Percentiles rank a stretch among this genome's conserved stretches.
Conservation (phyloP, 1,140 invertebrate genomes). For the Archivesica marissinica region DNA sequence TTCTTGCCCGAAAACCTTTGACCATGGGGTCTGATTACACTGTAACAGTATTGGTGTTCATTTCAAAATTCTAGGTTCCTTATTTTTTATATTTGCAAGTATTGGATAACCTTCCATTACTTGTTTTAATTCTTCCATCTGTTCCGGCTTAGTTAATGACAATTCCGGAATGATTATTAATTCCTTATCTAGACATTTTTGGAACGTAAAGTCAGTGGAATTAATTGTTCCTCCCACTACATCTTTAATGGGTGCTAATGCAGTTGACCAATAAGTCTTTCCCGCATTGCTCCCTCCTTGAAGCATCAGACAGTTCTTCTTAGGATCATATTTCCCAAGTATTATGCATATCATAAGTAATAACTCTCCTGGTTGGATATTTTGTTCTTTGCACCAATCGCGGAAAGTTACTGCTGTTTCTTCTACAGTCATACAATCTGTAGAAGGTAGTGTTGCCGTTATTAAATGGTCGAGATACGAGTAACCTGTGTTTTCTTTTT, state of each 20-base stretch:
- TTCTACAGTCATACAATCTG: too few relatives aligned
- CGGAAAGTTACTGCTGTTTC: too few relatives aligned
- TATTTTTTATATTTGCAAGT: constrained; percentile 1
- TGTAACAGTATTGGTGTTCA: constrained; percentile 9
- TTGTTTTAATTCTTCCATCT: not conserved
- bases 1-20: not conserved
- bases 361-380: too few relatives aligned
- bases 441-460: too few relatives aligned
- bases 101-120: not conserved
- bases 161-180: constrained; percentile 1
- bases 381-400: too few relatives aligned
- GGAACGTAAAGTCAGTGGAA: not conserved
- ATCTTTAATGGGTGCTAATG: not conserved
- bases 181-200: not conserved
- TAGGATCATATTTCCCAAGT: not conserved
- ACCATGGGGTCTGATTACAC: not conserved
- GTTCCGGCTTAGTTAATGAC: not conserved
- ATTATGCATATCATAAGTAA: constrained; percentile 5
- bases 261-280: not conserved
- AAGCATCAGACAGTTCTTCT: not conserved
- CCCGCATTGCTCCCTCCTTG: constrained; percentile 7
- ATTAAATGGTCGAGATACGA: too few relatives aligned
- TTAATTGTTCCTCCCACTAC: not conserved
- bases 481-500: too few relatives aligned
- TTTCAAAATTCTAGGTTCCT: not conserved